Evolutionary conservation across 2,888 invertebrate species (phyloP), one percentile per base, ranked within the genome.

Genomic region (Melieria crassipennis): DNA sequence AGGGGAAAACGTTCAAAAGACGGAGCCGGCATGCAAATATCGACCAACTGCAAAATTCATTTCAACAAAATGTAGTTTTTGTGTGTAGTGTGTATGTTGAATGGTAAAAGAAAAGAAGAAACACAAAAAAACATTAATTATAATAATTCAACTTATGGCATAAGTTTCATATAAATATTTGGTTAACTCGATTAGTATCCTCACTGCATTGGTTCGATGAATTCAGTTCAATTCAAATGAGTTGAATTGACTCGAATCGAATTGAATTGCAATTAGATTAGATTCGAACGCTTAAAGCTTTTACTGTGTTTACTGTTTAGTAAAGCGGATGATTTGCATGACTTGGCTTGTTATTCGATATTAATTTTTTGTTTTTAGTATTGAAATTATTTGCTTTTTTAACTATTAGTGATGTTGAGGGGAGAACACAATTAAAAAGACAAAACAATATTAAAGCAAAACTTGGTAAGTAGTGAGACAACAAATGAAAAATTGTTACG

Each of bases 1-100:
- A 67, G 67, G 58, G 42, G 69, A 71, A 69, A 76, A 81, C 80
- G 80, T 87, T 84, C 84, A 87, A 86, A 87, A 87, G 84, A 87
- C 87, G 87, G 87, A 87, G 86, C 87, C 87, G 84, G 87, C 87
- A 87, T 87, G 87, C 87, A 87, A 87, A 86, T 84, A 87, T 85
- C 87, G 87, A 87, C 87, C 87, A 87, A 87, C 87, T 87, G 87
- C 76, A 87, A 87, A 86, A 84, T 85, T 83, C 81, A 81, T 71
- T 79, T 79, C 81, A 79, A 79, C 78, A 78, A 70, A 67, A 60
- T 42, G 69, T 67, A 69, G 61, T 63, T 48, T 64, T 66, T 58
- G n/a, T 42, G 48, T 58, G 48, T 48, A 43, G 58, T 58, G 7
- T 58, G 58, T 58, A 56, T 56, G 48, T 56, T 65, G 45, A 45